These are phyloP conservation scores for Bombus fervidus DNA, from an alignment of 1,140 invertebrate genomes.

Conservation along the genomic window DNA sequence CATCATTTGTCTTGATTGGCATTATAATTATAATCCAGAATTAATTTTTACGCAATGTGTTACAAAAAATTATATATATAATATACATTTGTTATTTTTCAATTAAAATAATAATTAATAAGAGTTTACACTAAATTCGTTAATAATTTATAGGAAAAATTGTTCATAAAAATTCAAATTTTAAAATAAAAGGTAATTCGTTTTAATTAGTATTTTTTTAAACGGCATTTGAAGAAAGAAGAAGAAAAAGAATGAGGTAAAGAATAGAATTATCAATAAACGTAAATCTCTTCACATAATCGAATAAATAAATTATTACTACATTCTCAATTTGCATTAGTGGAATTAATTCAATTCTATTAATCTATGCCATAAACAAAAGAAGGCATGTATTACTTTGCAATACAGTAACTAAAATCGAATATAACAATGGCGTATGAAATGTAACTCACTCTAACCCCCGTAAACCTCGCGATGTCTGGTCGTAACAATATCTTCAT, in stretches of 20 bases:
- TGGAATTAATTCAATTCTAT: neutral
- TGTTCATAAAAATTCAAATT: conserved; percentile 5
- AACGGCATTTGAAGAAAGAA: neutral
- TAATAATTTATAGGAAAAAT: neutral
- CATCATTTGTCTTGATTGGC: neutral
- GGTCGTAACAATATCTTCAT: conserved; percentile 71
- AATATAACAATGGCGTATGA: conserved; percentile 29
- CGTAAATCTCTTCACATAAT: neutral
- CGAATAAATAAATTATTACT: neutral
- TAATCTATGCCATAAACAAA: conserved; percentile 32
- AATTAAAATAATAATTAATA: conserved; percentile 35
- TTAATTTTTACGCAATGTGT: neutral
- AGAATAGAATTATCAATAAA: too few species aligned
- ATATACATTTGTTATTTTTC: neutral
- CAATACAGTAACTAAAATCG: conserved; percentile 18
- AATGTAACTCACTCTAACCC: conserved; percentile 71
- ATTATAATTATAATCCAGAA: neutral
- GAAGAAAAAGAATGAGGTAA: neutral
- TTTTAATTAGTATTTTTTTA: neutral
- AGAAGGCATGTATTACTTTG: conserved; percentile 23
- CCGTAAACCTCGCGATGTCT: conserved; percentile 66
- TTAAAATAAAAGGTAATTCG: neutral
- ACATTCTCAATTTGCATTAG: neutral
- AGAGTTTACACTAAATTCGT: neutral
- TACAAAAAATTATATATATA: neutral